These are phyloP conservation scores for Platycheirus albimanus DNA, from an alignment of 2,888 invertebrate species.

Conservation along the genomic window DNA sequence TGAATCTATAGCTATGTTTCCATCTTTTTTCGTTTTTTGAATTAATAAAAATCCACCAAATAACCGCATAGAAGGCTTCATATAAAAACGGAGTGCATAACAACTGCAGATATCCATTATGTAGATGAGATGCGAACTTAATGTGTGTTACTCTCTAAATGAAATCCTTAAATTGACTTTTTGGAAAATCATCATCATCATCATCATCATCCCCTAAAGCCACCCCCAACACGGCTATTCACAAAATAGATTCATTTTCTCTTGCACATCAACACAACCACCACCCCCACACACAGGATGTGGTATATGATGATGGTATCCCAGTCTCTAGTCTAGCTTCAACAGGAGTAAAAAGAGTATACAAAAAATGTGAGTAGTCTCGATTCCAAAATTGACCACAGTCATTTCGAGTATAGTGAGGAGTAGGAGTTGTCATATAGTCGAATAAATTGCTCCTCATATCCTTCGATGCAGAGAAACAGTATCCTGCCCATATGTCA, in stretches of 20 bases:
- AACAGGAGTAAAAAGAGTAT: slow-evolving; percentile 8
- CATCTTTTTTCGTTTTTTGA: slow-evolving; percentile 23
- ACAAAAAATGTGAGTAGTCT: slow-evolving; percentile 23
- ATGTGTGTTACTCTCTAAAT: slow-evolving; percentile 72
- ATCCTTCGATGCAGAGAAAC: slow-evolving; percentile 23
- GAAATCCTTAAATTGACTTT: slow-evolving; percentile 75
- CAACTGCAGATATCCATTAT: slow-evolving; percentile 76
- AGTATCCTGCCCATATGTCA: slow-evolving; percentile 42
- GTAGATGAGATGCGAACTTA: slow-evolving; percentile 74
- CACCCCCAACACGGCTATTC: neutral
- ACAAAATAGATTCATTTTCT: slow-evolving; percentile 15
- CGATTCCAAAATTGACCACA: slow-evolving; percentile 58
- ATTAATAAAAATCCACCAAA: slow-evolving; percentile 55
- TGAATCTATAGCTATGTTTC: neutral
- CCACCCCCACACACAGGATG: too few species aligned
- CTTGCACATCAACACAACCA: neutral
- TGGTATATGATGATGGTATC: slow-evolving; percentile 14
- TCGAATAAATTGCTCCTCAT: slow-evolving; percentile 49
- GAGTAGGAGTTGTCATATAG: slow-evolving; percentile 37
- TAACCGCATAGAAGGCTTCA: slow-evolving; percentile 32
- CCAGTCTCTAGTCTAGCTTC: slow-evolving; percentile 18
- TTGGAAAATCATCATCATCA: slow-evolving; percentile 47
- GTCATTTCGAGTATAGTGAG: slow-evolving; percentile 12
- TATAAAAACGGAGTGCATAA: slow-evolving; percentile 62
- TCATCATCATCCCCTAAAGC: slow-evolving; percentile 6